A percentile compares a stretch with the other conserved stretches of the same genome.
These are phyloP conservation scores for Microplitis manilae DNA, from an alignment of 2,888 invertebrate genomes.

Conservation along the genomic window DNA sequence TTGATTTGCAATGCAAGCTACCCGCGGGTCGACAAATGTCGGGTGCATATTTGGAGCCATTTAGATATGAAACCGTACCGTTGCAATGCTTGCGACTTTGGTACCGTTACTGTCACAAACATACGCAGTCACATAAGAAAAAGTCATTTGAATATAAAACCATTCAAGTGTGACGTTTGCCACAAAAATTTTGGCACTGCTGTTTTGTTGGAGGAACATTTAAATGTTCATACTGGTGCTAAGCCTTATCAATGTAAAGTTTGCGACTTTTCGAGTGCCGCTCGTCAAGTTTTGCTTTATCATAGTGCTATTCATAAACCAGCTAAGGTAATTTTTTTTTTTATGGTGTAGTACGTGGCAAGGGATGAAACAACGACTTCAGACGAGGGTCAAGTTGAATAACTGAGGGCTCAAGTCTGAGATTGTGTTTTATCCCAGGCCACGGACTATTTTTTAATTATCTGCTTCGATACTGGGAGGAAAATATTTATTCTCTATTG, in stretches of 20 bases:
- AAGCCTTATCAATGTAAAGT: conserved; percentile 58
- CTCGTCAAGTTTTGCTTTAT: conserved; percentile 60
- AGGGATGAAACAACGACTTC: too few relatives aligned
- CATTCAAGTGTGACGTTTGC: conserved; percentile 59
- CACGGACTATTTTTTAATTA: too few relatives aligned
- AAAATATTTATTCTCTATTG: too few relatives aligned
- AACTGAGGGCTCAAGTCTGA: too few relatives aligned
- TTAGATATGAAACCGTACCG: conserved; percentile 63
- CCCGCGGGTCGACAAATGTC: conserved; percentile 61
- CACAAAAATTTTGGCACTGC: conserved; percentile 59
- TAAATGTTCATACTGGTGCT: conserved; percentile 62
- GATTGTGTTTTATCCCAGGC: too few relatives aligned
- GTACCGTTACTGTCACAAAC: conserved; percentile 63
- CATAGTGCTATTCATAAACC: conserved; percentile 60
- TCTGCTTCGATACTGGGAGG: too few relatives aligned
- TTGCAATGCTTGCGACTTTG: conserved; percentile 60
- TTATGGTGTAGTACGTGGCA: too few relatives aligned
- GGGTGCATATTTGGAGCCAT: conserved; percentile 65
- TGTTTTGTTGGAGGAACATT: conserved; percentile 61
- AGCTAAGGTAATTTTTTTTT: conserved; percentile 52
- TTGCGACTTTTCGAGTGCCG: conserved; percentile 59
- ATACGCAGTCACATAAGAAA: conserved; percentile 64
- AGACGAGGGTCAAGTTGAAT: too few relatives aligned
- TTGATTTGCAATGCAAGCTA: conserved; percentile 58
- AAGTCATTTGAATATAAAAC: conserved; percentile 65